Evolutionary conservation across 2,888 invertebrate genomes (phyloP).

Genomic region (Cyclophora albipunctata): DNA sequence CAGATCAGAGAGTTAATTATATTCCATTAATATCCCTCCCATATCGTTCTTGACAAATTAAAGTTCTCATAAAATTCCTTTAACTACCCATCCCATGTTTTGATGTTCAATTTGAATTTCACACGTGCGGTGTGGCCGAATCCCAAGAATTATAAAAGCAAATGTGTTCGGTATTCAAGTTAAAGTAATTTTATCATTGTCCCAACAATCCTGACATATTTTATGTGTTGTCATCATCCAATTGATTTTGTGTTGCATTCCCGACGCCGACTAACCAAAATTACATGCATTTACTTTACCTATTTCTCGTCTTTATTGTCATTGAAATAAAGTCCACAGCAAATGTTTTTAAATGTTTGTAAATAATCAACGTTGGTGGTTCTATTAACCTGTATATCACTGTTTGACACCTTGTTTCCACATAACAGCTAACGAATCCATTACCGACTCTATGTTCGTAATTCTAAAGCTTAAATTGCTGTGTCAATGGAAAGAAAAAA

Average conservation of each 20-base stretch:
- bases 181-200: conserved; percentile 24
- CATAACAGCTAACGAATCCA: neutral
- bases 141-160: neutral
- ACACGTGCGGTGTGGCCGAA: too few species aligned
- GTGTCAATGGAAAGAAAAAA: neutral
- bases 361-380: conserved; percentile 42
- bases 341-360: conserved; percentile 13
- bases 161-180: conserved; percentile 6
- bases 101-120: too few species aligned
- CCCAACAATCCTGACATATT: conserved; percentile 27
- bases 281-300: conserved; percentile 5
- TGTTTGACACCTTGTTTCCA: conserved; percentile 50
- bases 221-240: conserved; percentile 43
- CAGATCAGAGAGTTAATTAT: too few species aligned
- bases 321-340: conserved; percentile 14
- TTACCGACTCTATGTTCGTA: conserved; percentile 7
- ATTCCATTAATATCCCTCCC: too few species aligned
- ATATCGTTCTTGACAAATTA: too few species aligned
- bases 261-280: conserved; percentile 21
- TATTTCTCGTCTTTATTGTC: conserved; percentile 16
- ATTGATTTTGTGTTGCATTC: conserved; percentile 34
- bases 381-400: conserved; percentile 56
- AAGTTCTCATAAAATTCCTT: neutral
- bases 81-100: neutral
- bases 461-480: conserved; percentile 4